phyloP scores from a whole-genome alignment of 2,888 invertebrate genomes.

The Hesperia comma region DNA sequence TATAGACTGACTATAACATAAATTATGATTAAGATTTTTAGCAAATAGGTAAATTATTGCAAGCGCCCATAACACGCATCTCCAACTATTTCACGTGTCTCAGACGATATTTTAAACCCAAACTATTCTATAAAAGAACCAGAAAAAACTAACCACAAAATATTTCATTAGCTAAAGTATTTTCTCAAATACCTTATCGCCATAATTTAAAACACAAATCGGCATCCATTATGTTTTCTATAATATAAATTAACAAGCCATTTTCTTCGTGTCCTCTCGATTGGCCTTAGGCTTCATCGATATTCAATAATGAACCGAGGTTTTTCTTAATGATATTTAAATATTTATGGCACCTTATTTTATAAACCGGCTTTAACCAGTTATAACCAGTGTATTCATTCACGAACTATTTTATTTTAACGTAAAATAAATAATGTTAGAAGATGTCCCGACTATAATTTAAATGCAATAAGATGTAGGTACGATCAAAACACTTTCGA shows the following conservation, averaged over 20 bases:
- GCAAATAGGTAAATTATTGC: too few relatives aligned
- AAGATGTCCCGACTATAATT: too few relatives aligned
- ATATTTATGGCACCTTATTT: slow-evolving; percentile 53
- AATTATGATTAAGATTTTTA: too few relatives aligned
- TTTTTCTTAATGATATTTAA: slow-evolving; percentile 57
- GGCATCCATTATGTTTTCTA: slow-evolving; percentile 4
- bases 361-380: slow-evolving; percentile 46
- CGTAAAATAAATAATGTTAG: too few relatives aligned
- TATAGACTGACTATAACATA: too few relatives aligned
- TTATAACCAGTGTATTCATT: background rate
- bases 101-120: too few relatives aligned
- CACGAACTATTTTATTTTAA: background rate
- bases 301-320: slow-evolving; percentile 60
- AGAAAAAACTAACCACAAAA: too few relatives aligned
- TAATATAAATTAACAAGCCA: slow-evolving; percentile 14
- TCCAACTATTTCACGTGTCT: too few relatives aligned
- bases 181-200: background rate
- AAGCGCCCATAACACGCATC: too few relatives aligned
- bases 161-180: background rate
- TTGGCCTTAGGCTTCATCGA: slow-evolving; percentile 42
- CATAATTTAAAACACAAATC: slow-evolving; percentile 1
- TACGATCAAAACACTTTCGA: too few relatives aligned
- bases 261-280: slow-evolving; percentile 7
- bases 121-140: too few relatives aligned
- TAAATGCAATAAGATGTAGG: too few relatives aligned